Evolutionary conservation across 2,113 vertebrate genomes (phyloP).

Genomic region (Oophaga pumilio): DNA sequence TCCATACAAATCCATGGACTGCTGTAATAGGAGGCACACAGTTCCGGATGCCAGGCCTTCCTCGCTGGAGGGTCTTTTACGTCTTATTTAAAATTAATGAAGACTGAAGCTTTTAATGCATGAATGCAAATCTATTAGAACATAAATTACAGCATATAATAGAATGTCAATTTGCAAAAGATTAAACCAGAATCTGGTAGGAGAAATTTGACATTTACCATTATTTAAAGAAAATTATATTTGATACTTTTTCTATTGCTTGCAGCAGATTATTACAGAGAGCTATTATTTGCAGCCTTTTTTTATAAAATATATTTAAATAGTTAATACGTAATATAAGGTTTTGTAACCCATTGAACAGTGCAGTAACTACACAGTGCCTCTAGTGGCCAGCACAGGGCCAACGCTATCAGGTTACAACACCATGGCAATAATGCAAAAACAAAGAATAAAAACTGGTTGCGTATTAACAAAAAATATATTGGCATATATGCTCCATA

Average conservation of each 20-base stretch:
- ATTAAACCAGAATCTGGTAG: background rate
- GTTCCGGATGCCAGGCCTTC: background rate
- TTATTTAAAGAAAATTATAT: background rate
- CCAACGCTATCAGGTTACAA: background rate
- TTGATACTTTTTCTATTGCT: background rate
- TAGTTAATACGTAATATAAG: background rate
- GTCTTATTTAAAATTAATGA: slow-evolving; percentile 45
- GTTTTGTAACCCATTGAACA: background rate
- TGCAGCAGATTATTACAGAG: background rate
- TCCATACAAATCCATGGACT: background rate
- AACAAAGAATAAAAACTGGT: background rate
- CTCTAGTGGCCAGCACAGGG: background rate
- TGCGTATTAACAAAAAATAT: background rate
- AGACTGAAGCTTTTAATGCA: slow-evolving; percentile 28
- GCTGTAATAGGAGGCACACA: background rate
- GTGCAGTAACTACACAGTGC: background rate
- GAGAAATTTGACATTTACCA: background rate
- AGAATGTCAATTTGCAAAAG: background rate
- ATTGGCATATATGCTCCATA: background rate
- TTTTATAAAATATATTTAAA: background rate
- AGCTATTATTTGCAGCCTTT: no score
- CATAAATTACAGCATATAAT: background rate
- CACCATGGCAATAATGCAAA: no score
- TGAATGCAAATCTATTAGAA: slow-evolving; percentile 7
- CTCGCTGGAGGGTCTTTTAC: slow-evolving; percentile 52